Evolutionary conservation across 2,113 vertebrate species (phyloP).

Genomic region (Mirounga angustirostris): DNA sequence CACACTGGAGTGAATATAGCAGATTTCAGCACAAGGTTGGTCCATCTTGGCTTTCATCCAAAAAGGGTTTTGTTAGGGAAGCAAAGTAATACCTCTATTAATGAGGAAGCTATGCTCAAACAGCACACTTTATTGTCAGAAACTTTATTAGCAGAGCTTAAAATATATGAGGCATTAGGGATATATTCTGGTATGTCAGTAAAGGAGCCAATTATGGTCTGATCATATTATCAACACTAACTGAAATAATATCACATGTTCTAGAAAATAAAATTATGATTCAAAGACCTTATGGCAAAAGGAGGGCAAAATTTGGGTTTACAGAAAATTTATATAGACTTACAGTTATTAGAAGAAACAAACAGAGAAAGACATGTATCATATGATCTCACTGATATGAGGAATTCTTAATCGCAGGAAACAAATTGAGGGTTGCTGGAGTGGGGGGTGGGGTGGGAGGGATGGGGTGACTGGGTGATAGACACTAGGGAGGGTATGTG

Average conservation of each 20-base stretch:
- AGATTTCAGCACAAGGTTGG: not conserved
- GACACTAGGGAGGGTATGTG: too few relatives aligned
- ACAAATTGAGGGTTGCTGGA: too few relatives aligned
- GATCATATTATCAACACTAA: slow-evolving; percentile 31
- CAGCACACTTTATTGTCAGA: slow-evolving; percentile 33
- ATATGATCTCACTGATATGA: too few relatives aligned
- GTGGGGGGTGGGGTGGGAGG: too few relatives aligned
- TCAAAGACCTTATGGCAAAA: not conserved
- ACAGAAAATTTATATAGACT: not conserved
- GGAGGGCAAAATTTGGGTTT: not conserved
- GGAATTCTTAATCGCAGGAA: too few relatives aligned
- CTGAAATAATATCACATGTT: slow-evolving; percentile 30
- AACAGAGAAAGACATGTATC: too few relatives aligned
- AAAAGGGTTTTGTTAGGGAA: slow-evolving; percentile 35
- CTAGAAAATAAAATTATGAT: slow-evolving; percentile 13
- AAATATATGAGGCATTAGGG: slow-evolving; percentile 44
- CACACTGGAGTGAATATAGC: not conserved
- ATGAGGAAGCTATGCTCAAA: slow-evolving; percentile 43
- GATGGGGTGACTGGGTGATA: too few relatives aligned
- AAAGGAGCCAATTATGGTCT: slow-evolving; percentile 9
- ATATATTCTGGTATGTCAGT: not conserved
- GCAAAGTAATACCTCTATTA: slow-evolving; percentile 8
- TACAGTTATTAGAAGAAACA: not conserved
- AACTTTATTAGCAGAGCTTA: not conserved
- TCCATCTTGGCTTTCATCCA: not conserved